Conservation (phyloP, 1,140 invertebrate species). For the Drosophila pandora region DNA sequence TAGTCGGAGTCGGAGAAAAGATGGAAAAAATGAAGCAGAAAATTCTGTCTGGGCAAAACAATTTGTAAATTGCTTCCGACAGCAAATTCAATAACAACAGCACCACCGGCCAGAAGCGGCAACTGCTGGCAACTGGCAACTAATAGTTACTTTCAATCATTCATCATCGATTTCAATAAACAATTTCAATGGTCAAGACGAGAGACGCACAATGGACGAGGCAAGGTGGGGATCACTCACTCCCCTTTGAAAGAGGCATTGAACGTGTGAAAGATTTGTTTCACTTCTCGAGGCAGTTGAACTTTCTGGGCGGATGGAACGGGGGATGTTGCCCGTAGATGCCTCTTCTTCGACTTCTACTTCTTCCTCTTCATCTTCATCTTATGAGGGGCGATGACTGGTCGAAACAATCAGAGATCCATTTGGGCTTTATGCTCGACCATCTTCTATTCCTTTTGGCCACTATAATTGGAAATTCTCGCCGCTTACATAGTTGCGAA, state of each 20-base stretch:
- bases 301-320: conserved; percentile 22
- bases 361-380: conserved; percentile 6
- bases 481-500: conserved; percentile 34
- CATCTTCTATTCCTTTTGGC: conserved; percentile 37
- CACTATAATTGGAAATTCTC: conserved; percentile 41
- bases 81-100: conserved; percentile 73
- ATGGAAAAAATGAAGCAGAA: conserved; percentile 24
- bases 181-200: conserved; percentile 69
- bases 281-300: conserved; percentile 48
- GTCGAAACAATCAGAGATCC: conserved; percentile 33
- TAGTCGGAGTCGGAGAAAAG: conserved; percentile 25
- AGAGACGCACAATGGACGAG: conserved; percentile 47
- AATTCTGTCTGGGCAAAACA: conserved; percentile 43
- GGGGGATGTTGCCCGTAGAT: background rate
- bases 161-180: conserved; percentile 81
- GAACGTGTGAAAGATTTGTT: conserved; percentile 76
- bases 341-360: conserved; percentile 4
- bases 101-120: conserved; percentile 15
- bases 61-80: conserved; percentile 78
- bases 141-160: conserved; percentile 81
- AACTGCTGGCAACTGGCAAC: conserved; percentile 38
- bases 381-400: conserved; percentile 35
- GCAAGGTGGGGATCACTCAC: conserved; percentile 14
- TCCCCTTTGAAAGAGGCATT: conserved; percentile 32
- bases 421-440: conserved; percentile 34